These are phyloP conservation scores for Nematostella vectensis DNA, from an alignment of 92 coral and sea anemone genomes.

Conservation along the genomic window DNA sequence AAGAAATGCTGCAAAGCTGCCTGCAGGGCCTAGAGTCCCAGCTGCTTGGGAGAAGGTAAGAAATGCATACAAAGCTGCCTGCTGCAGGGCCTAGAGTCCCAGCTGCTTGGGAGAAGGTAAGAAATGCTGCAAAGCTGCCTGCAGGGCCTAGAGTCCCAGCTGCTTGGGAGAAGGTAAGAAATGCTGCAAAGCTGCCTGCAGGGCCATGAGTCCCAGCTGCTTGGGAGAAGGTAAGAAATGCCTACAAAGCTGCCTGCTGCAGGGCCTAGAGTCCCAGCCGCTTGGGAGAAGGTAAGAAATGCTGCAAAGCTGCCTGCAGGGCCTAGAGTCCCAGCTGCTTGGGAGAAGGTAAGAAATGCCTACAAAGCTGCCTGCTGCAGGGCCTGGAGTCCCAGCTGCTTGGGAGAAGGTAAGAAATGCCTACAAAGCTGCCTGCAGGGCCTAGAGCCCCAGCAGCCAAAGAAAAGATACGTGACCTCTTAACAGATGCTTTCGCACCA, in stretches of 20 bases:
- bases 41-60: conserved; percentile 75
- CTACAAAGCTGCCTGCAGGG: conserved; percentile 91
- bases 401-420: conserved; percentile 72
- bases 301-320: conserved; percentile 88
- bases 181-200: conserved; percentile 78
- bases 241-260: conserved; percentile 82
- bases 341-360: conserved; percentile 71
- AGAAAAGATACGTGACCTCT: conserved; percentile 66
- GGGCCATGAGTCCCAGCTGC: conserved; percentile 80
- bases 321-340: conserved; percentile 81
- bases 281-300: conserved; percentile 79
- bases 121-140: conserved; percentile 87
- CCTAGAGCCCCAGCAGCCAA: conserved; percentile 73
- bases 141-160: conserved; percentile 84
- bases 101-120: conserved; percentile 80
- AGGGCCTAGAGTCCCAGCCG: conserved; percentile 82
- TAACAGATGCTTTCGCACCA: conserved; percentile 84
- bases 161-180: conserved; percentile 70
- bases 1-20: conserved; percentile 90
- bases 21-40: conserved; percentile 87
- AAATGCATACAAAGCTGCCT: conserved; percentile 67
- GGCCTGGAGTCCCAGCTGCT: conserved; percentile 84
- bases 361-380: conserved; percentile 87
- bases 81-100: conserved; percentile 83
- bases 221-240: conserved; percentile 71